phyloP scores from a whole-genome alignment of 1,140 invertebrate species.

The Pachyrhynchus sulphureomaculatus region DNA sequence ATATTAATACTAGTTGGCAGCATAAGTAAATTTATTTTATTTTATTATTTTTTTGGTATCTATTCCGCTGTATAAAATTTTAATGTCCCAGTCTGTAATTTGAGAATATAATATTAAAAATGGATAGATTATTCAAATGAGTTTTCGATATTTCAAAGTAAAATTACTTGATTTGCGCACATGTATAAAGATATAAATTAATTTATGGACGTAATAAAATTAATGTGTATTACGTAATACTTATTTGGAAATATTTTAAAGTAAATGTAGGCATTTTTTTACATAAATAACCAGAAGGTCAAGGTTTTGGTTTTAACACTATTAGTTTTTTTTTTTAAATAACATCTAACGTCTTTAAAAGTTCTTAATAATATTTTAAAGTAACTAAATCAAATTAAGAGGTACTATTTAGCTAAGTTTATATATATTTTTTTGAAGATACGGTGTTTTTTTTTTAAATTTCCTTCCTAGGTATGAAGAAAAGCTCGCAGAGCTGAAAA shows the following conservation, averaged over 20 bases:
- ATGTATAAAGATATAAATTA: neutral
- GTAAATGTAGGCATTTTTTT: neutral
- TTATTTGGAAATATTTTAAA: constrained; percentile 8
- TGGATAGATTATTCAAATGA: constrained; percentile 7
- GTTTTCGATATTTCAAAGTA: neutral
- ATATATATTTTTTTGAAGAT: too few species aligned
- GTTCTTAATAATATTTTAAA: too few species aligned
- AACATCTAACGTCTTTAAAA: too few species aligned
- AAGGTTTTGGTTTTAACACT: neutral
- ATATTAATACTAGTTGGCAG: too few species aligned
- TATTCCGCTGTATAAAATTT: neutral
- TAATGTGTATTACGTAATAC: constrained; percentile 9
- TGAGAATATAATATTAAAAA: constrained; percentile 5
- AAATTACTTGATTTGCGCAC: constrained; percentile 2
- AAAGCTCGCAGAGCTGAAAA: too few species aligned
- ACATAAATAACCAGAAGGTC: constrained; percentile 9
- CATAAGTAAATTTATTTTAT: too few species aligned
- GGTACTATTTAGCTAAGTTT: too few species aligned
- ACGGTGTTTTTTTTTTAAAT: too few species aligned
- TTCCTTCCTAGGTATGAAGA: too few species aligned
- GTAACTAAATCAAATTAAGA: too few species aligned
- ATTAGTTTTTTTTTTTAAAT: neutral
- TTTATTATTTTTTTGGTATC: too few species aligned
- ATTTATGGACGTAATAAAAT: constrained; percentile 2
- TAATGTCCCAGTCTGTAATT: neutral